Evolutionary conservation across 1,140 invertebrate genomes (phyloP).

Genomic region (Lasioglossum baleicum): DNA sequence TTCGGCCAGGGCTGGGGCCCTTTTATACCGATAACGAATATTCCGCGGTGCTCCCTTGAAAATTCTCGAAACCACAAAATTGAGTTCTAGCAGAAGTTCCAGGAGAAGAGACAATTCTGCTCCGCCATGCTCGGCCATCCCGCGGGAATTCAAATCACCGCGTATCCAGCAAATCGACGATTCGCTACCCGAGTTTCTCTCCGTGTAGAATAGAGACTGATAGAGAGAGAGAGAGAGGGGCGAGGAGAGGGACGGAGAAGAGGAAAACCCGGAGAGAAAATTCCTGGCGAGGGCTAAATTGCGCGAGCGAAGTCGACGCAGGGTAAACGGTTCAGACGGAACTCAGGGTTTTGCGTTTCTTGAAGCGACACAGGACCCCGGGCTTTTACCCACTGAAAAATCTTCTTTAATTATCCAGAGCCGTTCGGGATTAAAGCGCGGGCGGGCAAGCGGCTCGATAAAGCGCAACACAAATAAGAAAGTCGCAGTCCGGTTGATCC

Average conservation of each 20-base stretch:
- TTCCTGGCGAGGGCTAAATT: background rate
- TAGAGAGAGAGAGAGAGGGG: too few relatives aligned
- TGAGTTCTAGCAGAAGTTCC: background rate
- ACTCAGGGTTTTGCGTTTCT: background rate
- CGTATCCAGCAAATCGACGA: background rate
- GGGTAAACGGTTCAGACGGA: background rate
- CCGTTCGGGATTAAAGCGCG: background rate
- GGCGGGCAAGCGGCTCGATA: background rate
- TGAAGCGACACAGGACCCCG: background rate
- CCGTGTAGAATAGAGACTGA: background rate
- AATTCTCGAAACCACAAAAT: background rate
- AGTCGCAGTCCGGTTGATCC: conserved; percentile 8
- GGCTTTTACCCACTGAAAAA: background rate
- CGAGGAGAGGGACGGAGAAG: too few relatives aligned
- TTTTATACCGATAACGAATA: background rate
- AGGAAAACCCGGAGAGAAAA: background rate
- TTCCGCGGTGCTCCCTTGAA: background rate
- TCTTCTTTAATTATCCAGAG: background rate
- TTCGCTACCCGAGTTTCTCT: background rate
- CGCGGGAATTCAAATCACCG: conserved; percentile 3
- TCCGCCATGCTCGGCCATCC: background rate
- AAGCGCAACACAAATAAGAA: conserved; percentile 12
- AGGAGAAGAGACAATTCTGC: background rate
- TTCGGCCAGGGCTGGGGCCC: too few relatives aligned
- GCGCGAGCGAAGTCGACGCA: background rate